These are phyloP conservation scores for Penaeus vannamei DNA, from an alignment of 1,140 invertebrate species.

Conservation along the genomic window DNA sequence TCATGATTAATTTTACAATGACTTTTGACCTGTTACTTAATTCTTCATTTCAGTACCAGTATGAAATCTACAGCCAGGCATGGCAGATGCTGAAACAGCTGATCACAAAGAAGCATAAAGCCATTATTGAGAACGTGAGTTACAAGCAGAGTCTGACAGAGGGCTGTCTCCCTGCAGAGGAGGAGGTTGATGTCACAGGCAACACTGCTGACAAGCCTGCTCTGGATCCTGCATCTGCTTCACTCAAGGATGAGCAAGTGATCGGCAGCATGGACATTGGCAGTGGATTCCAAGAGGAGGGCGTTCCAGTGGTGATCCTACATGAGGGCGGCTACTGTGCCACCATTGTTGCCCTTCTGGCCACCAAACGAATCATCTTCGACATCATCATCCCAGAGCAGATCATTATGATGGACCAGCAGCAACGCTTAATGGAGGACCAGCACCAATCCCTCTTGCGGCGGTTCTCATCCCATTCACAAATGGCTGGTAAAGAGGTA, in stretches of 20 bases:
- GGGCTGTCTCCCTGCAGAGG: too few relatives aligned
- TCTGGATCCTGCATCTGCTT: too few relatives aligned
- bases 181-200: not conserved
- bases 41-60: conserved; percentile 71
- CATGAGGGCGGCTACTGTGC: conserved; percentile 71
- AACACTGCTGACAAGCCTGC: not conserved
- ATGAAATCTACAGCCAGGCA: conserved; percentile 71
- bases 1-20: not conserved
- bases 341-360: conserved; percentile 69
- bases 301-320: conserved; percentile 21
- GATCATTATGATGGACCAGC: conserved; percentile 77
- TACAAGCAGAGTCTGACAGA: not conserved
- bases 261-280: too few relatives aligned
- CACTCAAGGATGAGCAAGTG: not conserved
- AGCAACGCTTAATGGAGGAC: conserved; percentile 74
- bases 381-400: conserved; percentile 77
- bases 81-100: conserved; percentile 69
- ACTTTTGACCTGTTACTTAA: not conserved
- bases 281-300: not conserved
- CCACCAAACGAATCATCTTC: conserved; percentile 71
- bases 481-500: conserved; percentile 57
- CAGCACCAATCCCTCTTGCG: conserved; percentile 72
- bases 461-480: conserved; percentile 51
- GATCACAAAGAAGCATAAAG: conserved; percentile 41
- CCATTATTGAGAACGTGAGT: not conserved